These are phyloP conservation scores for Aphelenchoides bicaudatus DNA, from an alignment of 2,888 invertebrate genomes.

Conservation along the genomic window DNA sequence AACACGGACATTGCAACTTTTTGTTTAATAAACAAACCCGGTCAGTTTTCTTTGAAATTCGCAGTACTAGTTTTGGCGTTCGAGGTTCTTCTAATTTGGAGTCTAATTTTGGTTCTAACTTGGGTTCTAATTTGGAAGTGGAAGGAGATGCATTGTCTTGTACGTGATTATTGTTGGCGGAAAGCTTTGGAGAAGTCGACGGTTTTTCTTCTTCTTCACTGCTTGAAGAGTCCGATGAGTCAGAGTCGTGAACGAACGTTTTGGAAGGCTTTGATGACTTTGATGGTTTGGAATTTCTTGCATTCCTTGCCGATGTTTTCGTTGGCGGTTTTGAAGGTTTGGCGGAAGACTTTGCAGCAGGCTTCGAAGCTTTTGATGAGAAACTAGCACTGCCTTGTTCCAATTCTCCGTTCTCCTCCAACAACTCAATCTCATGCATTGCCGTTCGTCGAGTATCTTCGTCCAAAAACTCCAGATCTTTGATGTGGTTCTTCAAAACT, in stretches of 20 bases:
- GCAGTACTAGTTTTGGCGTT: slow-evolving; percentile 11
- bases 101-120: not conserved
- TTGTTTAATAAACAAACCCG: slow-evolving; percentile 13
- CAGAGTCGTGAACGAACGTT: not conserved
- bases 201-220: no score
- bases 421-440: slow-evolving; percentile 8
- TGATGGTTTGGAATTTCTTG: no score
- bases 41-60: slow-evolving; percentile 17
- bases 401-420: no score
- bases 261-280: no score
- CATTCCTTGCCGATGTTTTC: no score
- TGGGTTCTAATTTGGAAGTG: not conserved
- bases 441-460: slow-evolving; percentile 25
- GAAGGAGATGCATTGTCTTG: not conserved
- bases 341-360: no score
- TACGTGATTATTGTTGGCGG: not conserved
- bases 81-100: slow-evolving; percentile 5
- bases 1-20: not conserved
- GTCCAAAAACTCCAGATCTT: slow-evolving; percentile 35
- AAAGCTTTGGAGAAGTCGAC: not conserved
- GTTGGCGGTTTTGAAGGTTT: not conserved
- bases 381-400: no score
- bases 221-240: not conserved
- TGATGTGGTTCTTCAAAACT: slow-evolving; percentile 40
- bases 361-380: no score